Conservation (phyloP, 1,140 invertebrate genomes). For the Fopius arisanus region DNA sequence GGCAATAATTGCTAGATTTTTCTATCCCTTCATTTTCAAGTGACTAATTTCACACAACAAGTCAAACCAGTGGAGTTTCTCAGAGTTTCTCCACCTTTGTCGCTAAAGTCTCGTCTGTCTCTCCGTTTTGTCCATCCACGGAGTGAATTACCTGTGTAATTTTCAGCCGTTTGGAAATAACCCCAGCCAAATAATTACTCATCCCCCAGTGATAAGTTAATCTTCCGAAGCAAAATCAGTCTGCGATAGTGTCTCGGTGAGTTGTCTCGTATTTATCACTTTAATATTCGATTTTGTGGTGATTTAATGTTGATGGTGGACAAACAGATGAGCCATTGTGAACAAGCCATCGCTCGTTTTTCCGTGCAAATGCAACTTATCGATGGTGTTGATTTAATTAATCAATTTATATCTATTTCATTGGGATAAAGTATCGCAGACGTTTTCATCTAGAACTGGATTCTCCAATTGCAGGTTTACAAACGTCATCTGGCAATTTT, state of each 20-base stretch:
- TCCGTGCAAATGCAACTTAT: neutral
- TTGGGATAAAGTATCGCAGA: too few relatives aligned
- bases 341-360: neutral
- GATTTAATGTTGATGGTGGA: neutral
- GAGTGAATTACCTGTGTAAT: slow-evolving; percentile 27
- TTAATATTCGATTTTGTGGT: neutral
- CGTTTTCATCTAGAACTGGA: neutral
- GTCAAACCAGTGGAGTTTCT: slow-evolving; percentile 19
- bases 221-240: neutral
- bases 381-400: neutral
- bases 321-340: neutral
- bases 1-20: too few relatives aligned
- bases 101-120: slow-evolving; percentile 29
- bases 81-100: slow-evolving; percentile 37
- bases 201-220: neutral
- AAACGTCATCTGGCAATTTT: neutral
- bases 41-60: slow-evolving; percentile 30
- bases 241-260: slow-evolving; percentile 16
- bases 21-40: neutral
- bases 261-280: neutral
- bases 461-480: neutral
- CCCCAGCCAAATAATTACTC: neutral
- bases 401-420: too few relatives aligned
- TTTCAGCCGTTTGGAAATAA: neutral
- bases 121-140: slow-evolving; percentile 28